phyloP scores from a whole-genome alignment of 2,797 vertebrate genomes.

The Poeciliopsis infans region DNA sequence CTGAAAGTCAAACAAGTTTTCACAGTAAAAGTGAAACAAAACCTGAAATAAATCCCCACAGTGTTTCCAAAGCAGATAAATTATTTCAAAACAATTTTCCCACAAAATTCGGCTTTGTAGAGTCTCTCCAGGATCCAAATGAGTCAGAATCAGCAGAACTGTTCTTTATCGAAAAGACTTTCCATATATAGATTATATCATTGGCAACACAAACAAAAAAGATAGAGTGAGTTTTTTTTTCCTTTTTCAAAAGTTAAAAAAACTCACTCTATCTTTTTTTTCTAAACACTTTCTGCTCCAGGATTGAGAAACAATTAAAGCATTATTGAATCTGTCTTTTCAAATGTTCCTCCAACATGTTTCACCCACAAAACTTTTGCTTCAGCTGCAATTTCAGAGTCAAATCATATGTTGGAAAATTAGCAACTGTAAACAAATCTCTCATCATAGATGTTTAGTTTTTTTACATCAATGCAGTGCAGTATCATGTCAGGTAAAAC shows the following conservation, averaged over 20 bases:
- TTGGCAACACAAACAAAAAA: background rate
- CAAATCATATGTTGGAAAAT: background rate
- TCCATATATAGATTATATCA: background rate
- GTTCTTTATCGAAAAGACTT: background rate
- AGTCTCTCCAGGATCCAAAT: background rate
- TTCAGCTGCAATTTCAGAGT: background rate
- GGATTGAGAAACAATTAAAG: background rate
- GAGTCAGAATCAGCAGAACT: background rate
- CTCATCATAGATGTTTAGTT: background rate
- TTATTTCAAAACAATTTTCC: background rate
- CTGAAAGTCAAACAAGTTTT: background rate
- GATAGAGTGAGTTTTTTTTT: too few relatives aligned
- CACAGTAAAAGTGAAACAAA: background rate
- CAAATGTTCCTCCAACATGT: background rate
- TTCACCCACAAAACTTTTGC: background rate
- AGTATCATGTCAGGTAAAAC: background rate
- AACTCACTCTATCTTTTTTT: background rate
- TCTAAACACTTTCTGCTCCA: background rate
- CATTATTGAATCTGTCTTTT: background rate
- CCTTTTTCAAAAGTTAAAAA: too few relatives aligned
- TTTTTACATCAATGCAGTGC: background rate
- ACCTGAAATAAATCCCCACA: background rate
- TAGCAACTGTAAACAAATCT: background rate
- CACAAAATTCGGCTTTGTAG: background rate
- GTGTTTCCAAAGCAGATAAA: background rate